These are phyloP conservation scores for Lepidochitona cinerea DNA, from an alignment of 2,888 invertebrate species.

Conservation along the genomic window DNA sequence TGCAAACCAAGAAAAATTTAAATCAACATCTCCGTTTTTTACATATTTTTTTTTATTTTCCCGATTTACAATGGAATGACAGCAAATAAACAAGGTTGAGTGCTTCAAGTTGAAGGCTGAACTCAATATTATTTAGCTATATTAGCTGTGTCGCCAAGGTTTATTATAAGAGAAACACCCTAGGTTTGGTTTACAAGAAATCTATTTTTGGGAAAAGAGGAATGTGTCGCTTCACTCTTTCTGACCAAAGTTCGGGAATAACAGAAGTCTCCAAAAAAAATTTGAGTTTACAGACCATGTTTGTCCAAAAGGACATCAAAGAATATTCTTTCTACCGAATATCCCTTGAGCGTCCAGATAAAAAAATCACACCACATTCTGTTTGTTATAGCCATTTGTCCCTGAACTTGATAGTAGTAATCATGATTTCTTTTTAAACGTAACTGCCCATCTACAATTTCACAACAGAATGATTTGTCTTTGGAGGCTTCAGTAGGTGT, in stretches of 20 bases:
- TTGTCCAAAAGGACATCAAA: not conserved
- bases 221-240: not conserved
- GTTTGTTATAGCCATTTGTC: not conserved
- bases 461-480: not conserved
- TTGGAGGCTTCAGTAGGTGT: not conserved
- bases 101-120: not conserved
- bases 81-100: too few relatives aligned
- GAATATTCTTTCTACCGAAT: not conserved
- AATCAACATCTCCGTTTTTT: too few relatives aligned
- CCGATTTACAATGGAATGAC: too few relatives aligned
- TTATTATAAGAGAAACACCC: too few relatives aligned
- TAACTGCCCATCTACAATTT: not conserved
- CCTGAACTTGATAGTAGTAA: not conserved
- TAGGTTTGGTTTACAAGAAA: not conserved
- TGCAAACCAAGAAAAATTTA: too few relatives aligned
- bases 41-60: too few relatives aligned
- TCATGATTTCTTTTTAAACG: not conserved
- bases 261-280: not conserved
- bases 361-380: not conserved
- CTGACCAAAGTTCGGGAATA: not conserved
- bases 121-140: not conserved
- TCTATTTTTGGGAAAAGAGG: not conserved
- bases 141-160: not conserved
- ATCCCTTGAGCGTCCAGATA: not conserved
- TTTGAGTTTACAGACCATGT: not conserved